Base-by-base conservation (phyloP, 2,888 invertebrate species). In the Drosophila stalkeri region DNA sequence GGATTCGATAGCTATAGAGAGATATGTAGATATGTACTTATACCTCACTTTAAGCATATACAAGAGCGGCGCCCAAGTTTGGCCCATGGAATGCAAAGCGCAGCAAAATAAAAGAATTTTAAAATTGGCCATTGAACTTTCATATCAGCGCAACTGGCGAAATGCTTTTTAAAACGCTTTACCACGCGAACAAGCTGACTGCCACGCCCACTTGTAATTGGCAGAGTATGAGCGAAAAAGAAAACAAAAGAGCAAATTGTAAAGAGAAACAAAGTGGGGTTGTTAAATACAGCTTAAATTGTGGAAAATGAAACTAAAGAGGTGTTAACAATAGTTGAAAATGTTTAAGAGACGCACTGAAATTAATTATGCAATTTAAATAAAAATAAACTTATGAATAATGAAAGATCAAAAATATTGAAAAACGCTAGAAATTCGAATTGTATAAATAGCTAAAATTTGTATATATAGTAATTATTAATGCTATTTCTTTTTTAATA, bases 41-140 rank as follows among this genome's bases (percentile, higher is more conserved):
- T 12, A 35, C 12, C 51, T 18, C 18, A 18, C 35, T 51, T 51
- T 33, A 35, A 18, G 51, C 35, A 51, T 51, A 35, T 51, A 18
- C 20, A 47, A 69, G 72, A 61, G 31, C 77, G 86, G 86, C 86
- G 73, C 86, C 77, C 64, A 67, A 59, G 8, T 39, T 55, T 72
- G 66, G 51, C 56, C 57, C 54, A 44, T 46, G 46, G 49, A 72
- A 64, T 73, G 75, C 73, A 65, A 64, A 77, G 64, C 64, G 18
- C 64, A 71, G 73, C 75, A 51, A 75, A 73, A 54, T 55, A 41
- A 54, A 54, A 20, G 23, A 47, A 59, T 47, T 72, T 81, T 74
- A 27, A 76, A 80, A 85, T 81, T 88, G 88, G 85, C 75, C 88
- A 86, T 81, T 85, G 85, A 85, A 85, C 88, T 83, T 86, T 85